Evolutionary conservation across 2,113 vertebrate genomes (phyloP), one percentile per base, ranked within the genome.

Genomic region (Hippocampus zosterae): DNA sequence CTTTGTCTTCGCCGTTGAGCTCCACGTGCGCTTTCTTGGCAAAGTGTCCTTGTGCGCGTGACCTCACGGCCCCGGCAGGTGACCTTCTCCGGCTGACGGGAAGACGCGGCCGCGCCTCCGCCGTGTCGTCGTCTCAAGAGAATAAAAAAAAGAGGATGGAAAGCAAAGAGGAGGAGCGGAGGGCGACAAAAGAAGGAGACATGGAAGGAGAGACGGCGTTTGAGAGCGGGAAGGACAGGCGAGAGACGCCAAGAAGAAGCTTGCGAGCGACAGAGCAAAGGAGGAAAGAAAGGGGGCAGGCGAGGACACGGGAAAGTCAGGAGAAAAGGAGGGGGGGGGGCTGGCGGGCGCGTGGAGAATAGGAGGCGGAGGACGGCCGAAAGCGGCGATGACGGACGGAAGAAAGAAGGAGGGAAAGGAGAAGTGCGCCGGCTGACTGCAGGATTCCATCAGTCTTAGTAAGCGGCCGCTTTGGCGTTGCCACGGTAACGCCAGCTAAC

Each of bases 401-500:
- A 50, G 48, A 4, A 16, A 16, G 48, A 50, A 52, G 19, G 48
- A 52, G 8, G 21, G 48, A 18, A 55, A 55, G 15, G 52, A 63
- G 70, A 72, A 41, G 60, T 9, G 27, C 57, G 76, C 18, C 21
- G 18, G 18, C 3, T 50, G 48, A 67, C 70, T 82, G 85, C 82
- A 85, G 86, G 82, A 89, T 89, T 90, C 88, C 87, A 87, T 85
- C 88, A 90, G 84, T 88, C 85, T 81, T 85, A 79, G 88, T 81
- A 85, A 87, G 83, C 66, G 8, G 27, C 57, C 57, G 72, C 85
- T 84, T 70, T 83, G 75, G 80, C 74, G 87, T 90, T 87, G 76
- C 88, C 85, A 88, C 69, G 85, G 88, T 78, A 90, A 90, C 85
- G 23, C 82, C 78, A 42, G 75, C 77, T 64, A 46, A 82, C 77